These are phyloP conservation scores for Pomatorhinus ruficollis DNA, from an alignment of 2,113 vertebrate species.

Conservation along the genomic window DNA sequence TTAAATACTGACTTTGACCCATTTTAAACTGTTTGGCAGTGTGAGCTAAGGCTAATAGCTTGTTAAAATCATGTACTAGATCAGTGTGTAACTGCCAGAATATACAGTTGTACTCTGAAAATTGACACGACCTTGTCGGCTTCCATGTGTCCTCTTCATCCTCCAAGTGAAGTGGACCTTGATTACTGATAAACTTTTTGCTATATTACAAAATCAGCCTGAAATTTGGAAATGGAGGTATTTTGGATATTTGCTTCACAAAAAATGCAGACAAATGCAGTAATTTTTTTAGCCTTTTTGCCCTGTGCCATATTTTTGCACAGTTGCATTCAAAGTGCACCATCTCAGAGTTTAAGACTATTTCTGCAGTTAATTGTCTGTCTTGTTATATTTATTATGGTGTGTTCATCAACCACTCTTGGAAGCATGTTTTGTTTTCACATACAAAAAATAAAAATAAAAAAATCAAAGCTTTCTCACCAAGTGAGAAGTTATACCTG, in stretches of 20 bases:
- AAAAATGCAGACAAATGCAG: not conserved
- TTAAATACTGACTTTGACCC: not conserved
- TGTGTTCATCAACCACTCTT: not conserved
- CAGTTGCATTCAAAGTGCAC: not conserved
- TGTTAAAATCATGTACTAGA: constrained; percentile 4
- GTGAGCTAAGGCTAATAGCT: constrained; percentile 9
- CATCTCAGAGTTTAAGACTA: not conserved
- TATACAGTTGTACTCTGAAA: constrained; percentile 62
- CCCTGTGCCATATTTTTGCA: not conserved
- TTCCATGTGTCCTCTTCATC: not conserved
- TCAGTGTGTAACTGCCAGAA: constrained; percentile 18
- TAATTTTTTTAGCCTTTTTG: not conserved
- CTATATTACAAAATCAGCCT: not conserved
- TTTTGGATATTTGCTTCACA: not conserved
- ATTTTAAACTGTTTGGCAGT: constrained; percentile 12
- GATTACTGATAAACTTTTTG: not conserved
- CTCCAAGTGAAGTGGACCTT: not conserved
- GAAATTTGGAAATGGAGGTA: not conserved
- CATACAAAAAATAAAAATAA: not conserved
- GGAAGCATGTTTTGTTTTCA: not conserved
- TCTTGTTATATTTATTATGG: not conserved
- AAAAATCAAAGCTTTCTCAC: not conserved
- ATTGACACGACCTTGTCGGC: not conserved
- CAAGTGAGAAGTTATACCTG: not conserved
- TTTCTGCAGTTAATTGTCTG: not conserved